These are phyloP conservation scores for Drosophila austrosaltans DNA, from an alignment of 2,888 invertebrate species.

Conservation along the genomic window DNA sequence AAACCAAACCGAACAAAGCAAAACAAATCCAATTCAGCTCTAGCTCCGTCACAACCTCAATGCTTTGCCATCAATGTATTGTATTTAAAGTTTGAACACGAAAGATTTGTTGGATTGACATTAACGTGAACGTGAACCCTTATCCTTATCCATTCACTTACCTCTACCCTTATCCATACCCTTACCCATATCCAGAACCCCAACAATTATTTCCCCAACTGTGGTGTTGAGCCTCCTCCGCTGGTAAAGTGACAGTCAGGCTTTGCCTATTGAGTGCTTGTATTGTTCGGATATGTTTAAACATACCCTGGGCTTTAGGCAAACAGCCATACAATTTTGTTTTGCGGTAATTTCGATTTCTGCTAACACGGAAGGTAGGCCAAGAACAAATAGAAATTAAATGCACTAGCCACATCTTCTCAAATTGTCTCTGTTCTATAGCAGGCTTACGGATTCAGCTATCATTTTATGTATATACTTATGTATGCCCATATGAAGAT, in stretches of 20 bases:
- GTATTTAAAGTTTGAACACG: conserved; percentile 47
- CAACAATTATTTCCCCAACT: conserved; percentile 1
- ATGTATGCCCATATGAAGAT: not conserved
- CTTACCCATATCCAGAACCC: not conserved
- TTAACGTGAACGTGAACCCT: not conserved
- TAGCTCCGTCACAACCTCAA: conserved; percentile 28
- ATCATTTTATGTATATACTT: not conserved
- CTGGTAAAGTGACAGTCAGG: conserved; percentile 33
- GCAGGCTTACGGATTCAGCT: not conserved
- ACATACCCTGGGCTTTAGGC: conserved; percentile 14
- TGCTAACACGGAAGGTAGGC: not conserved
- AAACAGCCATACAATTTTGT: conserved; percentile 50
- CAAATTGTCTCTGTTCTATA: not conserved
- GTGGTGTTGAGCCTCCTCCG: not conserved
- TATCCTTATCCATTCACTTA: conserved; percentile 20
- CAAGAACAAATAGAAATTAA: not conserved
- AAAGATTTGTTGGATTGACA: conserved; percentile 10
- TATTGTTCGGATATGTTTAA: conserved; percentile 35
- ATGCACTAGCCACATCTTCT: not conserved
- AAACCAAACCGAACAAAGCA: conserved; percentile 38
- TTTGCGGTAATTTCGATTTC: conserved; percentile 45
- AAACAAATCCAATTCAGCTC: conserved; percentile 38
- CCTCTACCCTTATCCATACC: not conserved
- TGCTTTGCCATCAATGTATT: conserved; percentile 49
- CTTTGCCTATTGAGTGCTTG: conserved; percentile 39